phyloP scores from a whole-genome alignment of 2,113 vertebrate genomes.

The Nerophis lumbriciformis region DNA sequence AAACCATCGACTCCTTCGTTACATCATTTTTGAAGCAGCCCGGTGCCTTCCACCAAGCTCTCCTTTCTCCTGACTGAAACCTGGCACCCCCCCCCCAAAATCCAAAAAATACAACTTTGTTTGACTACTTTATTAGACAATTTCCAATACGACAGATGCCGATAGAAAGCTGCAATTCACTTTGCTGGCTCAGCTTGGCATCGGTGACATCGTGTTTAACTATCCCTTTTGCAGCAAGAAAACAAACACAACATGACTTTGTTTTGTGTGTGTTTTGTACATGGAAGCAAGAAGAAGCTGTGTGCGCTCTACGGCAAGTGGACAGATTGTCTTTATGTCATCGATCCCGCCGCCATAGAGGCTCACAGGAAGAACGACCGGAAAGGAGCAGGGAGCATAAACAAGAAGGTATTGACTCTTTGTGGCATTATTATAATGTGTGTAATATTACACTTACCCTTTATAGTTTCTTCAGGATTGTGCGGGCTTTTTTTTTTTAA shows the following conservation, averaged over 20 bases:
- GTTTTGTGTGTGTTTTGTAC: conserved; percentile 12
- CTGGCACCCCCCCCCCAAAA: too few species aligned
- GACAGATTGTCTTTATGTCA: conserved; percentile 90
- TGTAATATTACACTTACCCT: not conserved
- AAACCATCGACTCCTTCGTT: too few species aligned
- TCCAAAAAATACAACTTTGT: too few species aligned
- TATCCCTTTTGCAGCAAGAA: not conserved
- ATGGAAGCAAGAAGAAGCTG: conserved; percentile 88
- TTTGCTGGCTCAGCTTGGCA: not conserved
- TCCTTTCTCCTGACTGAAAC: too few species aligned
- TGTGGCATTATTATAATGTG: not conserved
- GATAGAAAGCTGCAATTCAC: too few species aligned
- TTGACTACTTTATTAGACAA: too few species aligned
- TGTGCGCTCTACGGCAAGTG: conserved; percentile 93
- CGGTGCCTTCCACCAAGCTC: too few species aligned
- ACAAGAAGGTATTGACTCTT: conserved; percentile 76
- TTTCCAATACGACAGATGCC: too few species aligned
- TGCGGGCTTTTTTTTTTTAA: too few species aligned
- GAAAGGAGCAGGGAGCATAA: conserved; percentile 84
- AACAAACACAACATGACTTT: conserved; percentile 3
- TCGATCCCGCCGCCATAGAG: conserved; percentile 81
- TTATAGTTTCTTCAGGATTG: too few species aligned
- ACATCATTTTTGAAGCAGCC: too few species aligned
- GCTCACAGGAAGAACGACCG: conserved; percentile 87
- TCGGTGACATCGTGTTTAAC: not conserved